Evolutionary conservation across 1,140 invertebrate species (phyloP), one percentile per base, ranked within the genome.

Genomic region (Aphaenogaster floridana): DNA sequence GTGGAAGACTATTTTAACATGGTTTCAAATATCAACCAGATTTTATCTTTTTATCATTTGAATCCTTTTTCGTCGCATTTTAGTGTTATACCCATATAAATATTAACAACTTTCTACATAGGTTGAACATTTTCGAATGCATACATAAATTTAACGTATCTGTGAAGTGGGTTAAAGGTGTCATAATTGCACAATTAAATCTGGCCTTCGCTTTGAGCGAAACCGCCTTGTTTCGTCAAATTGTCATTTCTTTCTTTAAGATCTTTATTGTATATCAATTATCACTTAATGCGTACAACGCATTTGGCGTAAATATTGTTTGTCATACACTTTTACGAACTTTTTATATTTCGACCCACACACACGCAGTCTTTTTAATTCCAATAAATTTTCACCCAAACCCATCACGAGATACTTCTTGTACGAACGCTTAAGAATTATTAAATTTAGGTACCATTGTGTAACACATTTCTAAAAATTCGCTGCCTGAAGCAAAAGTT

Each of bases 391-490:
- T 68, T 42, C 45, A 78, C 59, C 39, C 54, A 74, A 79, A 86
- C 72, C 84, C 45, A 59, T 74, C 71, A 68, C 89, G 42, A 87
- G 74, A 90, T 87, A 84, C 34, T 84, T 42, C 45, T n/a, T 69
- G 13, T 45, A 63, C 17, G 45, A 84, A 66, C 54, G 52, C 42
- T 50, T 59, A 83, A 36, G 17, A 57, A 64, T 45, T 59, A 64
- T 61, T 17, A 28, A 77, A 86, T 69, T 36, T 59, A 48, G 9
- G 0, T 68, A 61, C 1, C 13, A 50, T 34, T 15, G 13, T 21
- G n/a, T 76, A 84, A 76, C 13, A 76, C 50, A 84, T 50, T 74
- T 84, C 45, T 0, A 13, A 39, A 61, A 39, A 39, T n/a, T 45
- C 34, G 21, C 11, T 57, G 15, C 2, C 17, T 72, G 28, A 50